phyloP scores from a whole-genome alignment of 2,888 invertebrate species.

The Rotaria macrura region DNA sequence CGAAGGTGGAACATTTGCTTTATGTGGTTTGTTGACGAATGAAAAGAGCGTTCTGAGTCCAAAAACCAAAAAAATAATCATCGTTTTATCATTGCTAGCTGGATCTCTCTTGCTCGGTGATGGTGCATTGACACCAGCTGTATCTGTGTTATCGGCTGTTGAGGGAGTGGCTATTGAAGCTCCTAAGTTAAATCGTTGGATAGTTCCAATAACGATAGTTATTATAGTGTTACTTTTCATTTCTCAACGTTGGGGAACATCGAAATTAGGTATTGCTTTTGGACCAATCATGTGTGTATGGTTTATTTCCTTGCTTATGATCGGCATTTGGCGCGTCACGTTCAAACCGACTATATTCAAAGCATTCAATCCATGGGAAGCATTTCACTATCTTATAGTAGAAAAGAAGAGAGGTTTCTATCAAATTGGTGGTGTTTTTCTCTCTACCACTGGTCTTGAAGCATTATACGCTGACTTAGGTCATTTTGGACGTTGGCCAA shows the following conservation, averaged over 20 bases:
- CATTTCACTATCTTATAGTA: background rate
- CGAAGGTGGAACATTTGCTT: background rate
- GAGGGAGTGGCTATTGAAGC: background rate
- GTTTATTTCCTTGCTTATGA: background rate
- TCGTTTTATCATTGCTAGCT: background rate
- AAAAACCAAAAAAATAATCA: background rate
- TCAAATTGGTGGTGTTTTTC: background rate
- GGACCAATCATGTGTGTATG: background rate
- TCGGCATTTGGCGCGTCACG: background rate
- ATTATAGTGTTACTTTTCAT: background rate
- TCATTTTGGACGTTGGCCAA: background rate
- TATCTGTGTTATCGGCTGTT: background rate
- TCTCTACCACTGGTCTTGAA: background rate
- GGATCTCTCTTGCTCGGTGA: background rate
- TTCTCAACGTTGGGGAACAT: background rate
- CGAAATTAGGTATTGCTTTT: background rate
- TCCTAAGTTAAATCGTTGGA: background rate
- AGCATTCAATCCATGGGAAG: conserved; percentile 12
- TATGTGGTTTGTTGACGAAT: background rate
- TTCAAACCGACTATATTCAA: background rate
- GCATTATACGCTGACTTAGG: background rate
- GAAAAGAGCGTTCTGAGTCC: background rate
- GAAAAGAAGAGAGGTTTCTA: background rate
- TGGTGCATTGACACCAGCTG: background rate
- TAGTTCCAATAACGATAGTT: background rate